phyloP scores from a whole-genome alignment of 1,140 invertebrate species.

The Bombus fervidus region DNA sequence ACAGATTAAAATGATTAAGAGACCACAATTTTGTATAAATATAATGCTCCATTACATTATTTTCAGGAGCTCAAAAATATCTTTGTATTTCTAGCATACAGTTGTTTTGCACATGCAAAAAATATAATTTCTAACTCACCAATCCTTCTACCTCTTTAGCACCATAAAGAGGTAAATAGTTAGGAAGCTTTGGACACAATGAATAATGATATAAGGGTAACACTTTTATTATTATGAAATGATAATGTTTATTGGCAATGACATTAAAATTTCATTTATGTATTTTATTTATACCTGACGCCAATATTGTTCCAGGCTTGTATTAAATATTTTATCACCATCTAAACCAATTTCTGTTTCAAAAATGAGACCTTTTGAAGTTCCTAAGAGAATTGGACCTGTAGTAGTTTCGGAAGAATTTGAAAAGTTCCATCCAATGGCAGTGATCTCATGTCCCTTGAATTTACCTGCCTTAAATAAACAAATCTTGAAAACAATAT shows the following conservation, averaged over 20 bases:
- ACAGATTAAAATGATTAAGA: not conserved
- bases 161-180: conserved; percentile 88
- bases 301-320: conserved; percentile 91
- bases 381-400: conserved; percentile 93
- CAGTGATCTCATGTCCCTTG: conserved; percentile 93
- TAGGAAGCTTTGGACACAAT: conserved; percentile 86
- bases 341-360: conserved; percentile 93
- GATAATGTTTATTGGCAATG: conserved; percentile 35
- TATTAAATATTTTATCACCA: conserved; percentile 90
- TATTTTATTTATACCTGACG: conserved; percentile 87
- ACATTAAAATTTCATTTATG: conserved; percentile 30
- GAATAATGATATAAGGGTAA: conserved; percentile 65
- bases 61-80: not conserved
- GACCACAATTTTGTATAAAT: not conserved
- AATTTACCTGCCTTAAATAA: conserved; percentile 84
- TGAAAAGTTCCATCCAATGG: conserved; percentile 94
- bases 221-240: conserved; percentile 39
- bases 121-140: conserved; percentile 82
- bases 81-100: conserved; percentile 31
- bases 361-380: conserved; percentile 94
- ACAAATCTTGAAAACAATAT: conserved; percentile 41
- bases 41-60: not conserved
- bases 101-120: conserved; percentile 8
- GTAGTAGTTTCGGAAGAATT: conserved; percentile 88
- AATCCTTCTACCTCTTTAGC: conserved; percentile 88